phyloP scores from a whole-genome alignment of 2,797 vertebrate genomes.

The Atherinosoma microstoma region DNA sequence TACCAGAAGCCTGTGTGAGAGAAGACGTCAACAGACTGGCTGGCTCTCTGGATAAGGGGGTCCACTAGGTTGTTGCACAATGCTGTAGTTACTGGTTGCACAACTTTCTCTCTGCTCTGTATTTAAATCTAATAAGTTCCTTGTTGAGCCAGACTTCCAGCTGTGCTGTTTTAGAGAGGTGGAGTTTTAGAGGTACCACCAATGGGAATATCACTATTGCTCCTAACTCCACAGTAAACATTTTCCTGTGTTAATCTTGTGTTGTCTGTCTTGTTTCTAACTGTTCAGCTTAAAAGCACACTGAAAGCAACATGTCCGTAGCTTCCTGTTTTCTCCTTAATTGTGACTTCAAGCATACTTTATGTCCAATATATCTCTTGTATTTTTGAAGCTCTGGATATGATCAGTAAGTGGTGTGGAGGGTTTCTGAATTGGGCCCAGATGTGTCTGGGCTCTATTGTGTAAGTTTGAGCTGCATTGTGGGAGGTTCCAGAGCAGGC shows the following conservation, averaged over 20 bases:
- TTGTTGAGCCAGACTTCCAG: slow-evolving; percentile 53
- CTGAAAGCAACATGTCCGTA: background rate
- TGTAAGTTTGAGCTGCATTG: slow-evolving; percentile 40
- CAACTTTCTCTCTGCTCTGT: slow-evolving; percentile 54
- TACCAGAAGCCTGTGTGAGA: slow-evolving; percentile 58
- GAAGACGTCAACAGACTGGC: slow-evolving; percentile 53
- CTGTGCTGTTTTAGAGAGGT: slow-evolving; percentile 58
- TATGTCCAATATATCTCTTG: slow-evolving; percentile 26
- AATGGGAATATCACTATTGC: slow-evolving; percentile 59
- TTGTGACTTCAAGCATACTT: slow-evolving; percentile 28
- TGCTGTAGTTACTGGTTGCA: slow-evolving; percentile 54
- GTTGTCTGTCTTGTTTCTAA: background rate
- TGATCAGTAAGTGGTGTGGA: slow-evolving; percentile 33
- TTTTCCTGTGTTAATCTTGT: slow-evolving; percentile 32
- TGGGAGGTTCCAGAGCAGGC: slow-evolving; percentile 13
- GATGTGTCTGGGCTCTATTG: slow-evolving; percentile 59
- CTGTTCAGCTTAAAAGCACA: background rate
- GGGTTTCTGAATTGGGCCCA: slow-evolving; percentile 52
- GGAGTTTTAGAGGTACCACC: slow-evolving; percentile 48
- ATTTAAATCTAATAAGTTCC: slow-evolving; percentile 57
- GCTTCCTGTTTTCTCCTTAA: slow-evolving; percentile 21
- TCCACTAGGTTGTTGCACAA: slow-evolving; percentile 62
- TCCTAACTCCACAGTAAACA: slow-evolving; percentile 36
- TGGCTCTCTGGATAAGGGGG: slow-evolving; percentile 42
- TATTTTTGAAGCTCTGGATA: slow-evolving; percentile 44